Evolutionary conservation across 92 coral and sea anemone species (phyloP).

Genomic region (Porites divaricata): DNA sequence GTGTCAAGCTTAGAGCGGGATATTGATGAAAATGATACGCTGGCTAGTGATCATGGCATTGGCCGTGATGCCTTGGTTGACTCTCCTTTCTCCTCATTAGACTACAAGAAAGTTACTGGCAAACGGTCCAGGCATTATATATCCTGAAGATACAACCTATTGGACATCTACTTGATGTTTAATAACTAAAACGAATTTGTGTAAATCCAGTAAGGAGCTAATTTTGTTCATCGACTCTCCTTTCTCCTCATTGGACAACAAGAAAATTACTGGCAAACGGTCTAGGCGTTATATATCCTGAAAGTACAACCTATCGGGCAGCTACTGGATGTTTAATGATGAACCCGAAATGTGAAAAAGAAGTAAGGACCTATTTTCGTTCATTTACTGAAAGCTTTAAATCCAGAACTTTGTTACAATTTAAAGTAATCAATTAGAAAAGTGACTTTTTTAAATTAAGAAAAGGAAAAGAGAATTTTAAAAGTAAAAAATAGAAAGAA

Average conservation of each 20-base stretch:
- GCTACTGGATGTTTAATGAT: too few species aligned
- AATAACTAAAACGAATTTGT: neutral
- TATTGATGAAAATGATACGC: conserved; percentile 80
- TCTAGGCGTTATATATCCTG: conserved; percentile 81
- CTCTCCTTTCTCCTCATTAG: conserved; percentile 93
- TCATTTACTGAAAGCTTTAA: neutral
- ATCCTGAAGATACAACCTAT: conserved; percentile 19
- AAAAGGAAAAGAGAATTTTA: neutral
- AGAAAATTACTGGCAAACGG: conserved; percentile 83
- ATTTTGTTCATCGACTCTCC: conserved; percentile 77
- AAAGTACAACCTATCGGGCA: neutral
- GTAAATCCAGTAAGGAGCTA: too few species aligned
- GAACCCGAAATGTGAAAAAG: neutral
- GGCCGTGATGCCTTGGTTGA: conserved; percentile 88
- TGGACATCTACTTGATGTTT: neutral
- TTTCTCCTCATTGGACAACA: conserved; percentile 85
- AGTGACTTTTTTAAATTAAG: neutral
- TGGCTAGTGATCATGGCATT: conserved; percentile 87
- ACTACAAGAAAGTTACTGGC: conserved; percentile 86
- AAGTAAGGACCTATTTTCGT: neutral
- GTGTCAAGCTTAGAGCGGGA: conserved; percentile 86
- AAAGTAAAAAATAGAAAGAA: too few species aligned
- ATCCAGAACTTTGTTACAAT: neutral
- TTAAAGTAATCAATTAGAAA: too few species aligned
- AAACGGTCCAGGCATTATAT: conserved; percentile 86